phyloP scores from a whole-genome alignment of 2,113 vertebrate species.

The Xyrauchen texanus region DNA sequence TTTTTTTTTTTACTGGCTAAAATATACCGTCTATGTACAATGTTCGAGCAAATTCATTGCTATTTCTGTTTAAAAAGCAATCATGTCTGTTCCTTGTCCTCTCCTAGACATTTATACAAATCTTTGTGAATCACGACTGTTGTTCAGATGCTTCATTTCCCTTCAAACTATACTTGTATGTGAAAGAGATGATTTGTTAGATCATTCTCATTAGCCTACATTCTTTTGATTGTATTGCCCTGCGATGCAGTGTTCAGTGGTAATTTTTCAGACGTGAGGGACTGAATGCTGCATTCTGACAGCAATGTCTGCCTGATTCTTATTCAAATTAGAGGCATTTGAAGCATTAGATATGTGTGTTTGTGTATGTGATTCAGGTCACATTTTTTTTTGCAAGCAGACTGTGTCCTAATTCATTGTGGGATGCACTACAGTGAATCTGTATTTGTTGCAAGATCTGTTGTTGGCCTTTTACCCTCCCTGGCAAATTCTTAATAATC shows the following conservation, averaged over 20 bases:
- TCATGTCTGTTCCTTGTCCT: slow-evolving; percentile 27
- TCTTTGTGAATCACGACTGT: slow-evolving; percentile 20
- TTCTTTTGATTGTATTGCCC: slow-evolving; percentile 5
- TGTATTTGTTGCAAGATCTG: neutral
- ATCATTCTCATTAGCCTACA: neutral
- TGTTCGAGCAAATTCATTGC: neutral
- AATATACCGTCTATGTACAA: neutral
- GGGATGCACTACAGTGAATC: neutral
- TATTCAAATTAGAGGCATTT: neutral
- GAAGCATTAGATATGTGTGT: neutral
- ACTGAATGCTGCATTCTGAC: neutral
- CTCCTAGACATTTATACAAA: neutral
- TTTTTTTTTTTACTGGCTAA: neutral
- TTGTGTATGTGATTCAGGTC: neutral
- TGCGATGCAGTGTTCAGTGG: neutral
- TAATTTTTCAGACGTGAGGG: neutral
- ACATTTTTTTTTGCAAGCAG: neutral
- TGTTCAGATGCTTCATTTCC: neutral
- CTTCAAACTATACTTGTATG: slow-evolving; percentile 22
- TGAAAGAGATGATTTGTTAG: slow-evolving; percentile 4
- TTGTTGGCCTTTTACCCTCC: too few species aligned
- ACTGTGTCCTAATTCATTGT: neutral
- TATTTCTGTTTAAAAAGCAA: slow-evolving; percentile 11
- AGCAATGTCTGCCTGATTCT: neutral
- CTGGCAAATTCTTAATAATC: too few species aligned